Base-by-base conservation (phyloP, 2,888 invertebrate genomes). In the Mimumesa dahlbomi region DNA sequence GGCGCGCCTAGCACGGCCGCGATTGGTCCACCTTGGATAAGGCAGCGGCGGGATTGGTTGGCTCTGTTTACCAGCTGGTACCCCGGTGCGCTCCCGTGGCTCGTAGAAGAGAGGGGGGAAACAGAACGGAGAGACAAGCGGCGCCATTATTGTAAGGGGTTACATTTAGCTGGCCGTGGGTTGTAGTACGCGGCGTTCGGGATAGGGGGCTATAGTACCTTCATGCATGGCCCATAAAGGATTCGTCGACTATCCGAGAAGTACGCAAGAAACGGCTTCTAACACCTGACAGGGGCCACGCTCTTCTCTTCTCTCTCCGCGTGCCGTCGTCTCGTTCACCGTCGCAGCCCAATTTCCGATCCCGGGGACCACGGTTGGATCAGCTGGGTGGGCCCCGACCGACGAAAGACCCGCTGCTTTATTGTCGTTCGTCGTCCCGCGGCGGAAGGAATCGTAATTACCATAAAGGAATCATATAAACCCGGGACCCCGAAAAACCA, bases 151-250 rank as follows among this genome's bases (percentile, higher is more conserved):
- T 90, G 89, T 89, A 90, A 90, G 90, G 90, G 90, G 90, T 90
- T 90, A 90, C 90, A 89, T 87, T 86, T 88, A 89, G 89, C 88
- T 87, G 88, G 89, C 87, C 90, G 90, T 90, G 90, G 90, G 85
- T 81, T 83, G 87, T 92, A 92, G 91, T 92, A 91, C 91, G 91
- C 91, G 89, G 90, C 91, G 91, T 91, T 93, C 93, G 93, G 94
- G 93, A 93, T 94, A 93, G 94, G 93, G 94, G 94, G 94, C 94
- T 93, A 94, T 94, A 94, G 94, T 94, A 93, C 93, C 93, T 91
- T 94, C 94, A 94, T 94, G 94, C 94, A 94, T 94, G 94, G 94
- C 93, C 93, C 94, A 94, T 94, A 94, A 94, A 94, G 94, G 94
- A 94, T 94, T 93, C 94, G 94, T 93, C 94, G 93, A 91, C 92